phyloP scores from a whole-genome alignment of 2,797 vertebrate genomes.

The Alauda arvensis region DNA sequence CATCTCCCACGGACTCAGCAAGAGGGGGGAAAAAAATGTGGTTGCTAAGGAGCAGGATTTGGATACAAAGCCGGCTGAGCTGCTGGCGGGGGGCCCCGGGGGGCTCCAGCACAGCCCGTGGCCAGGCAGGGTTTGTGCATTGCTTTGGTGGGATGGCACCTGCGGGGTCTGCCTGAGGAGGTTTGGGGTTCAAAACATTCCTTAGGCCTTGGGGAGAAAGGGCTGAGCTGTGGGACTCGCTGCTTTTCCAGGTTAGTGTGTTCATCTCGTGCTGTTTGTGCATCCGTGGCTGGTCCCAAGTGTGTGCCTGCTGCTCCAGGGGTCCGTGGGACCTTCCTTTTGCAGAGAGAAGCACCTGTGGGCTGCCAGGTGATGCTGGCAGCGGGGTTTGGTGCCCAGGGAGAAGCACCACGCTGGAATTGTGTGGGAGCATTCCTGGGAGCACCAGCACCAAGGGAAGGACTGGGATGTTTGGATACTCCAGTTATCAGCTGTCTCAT shows the following conservation, averaged over 20 bases:
- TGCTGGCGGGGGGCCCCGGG: not conserved
- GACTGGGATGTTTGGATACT: not conserved
- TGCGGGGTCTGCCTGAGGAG: not conserved
- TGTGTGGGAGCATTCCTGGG: not conserved
- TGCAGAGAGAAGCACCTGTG: not conserved
- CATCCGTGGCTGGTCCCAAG: not conserved
- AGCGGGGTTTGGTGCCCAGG: not conserved
- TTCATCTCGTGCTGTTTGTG: not conserved
- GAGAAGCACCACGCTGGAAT: rapidly evolving
- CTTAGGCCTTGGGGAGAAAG: not conserved
- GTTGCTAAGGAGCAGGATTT: conserved; percentile 64
- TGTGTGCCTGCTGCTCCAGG: rapidly evolving
- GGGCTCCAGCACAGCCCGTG: not conserved
- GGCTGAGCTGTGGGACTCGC: rapidly evolving
- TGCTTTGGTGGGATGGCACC: not conserved
- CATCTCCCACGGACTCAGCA: conserved; percentile 7
- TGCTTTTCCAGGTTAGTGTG: not conserved
- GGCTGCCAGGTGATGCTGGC: not conserved
- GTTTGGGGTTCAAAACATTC: not conserved
- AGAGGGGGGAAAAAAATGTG: not conserved
- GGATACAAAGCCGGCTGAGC: conserved; percentile 38
- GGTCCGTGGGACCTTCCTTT: not conserved
- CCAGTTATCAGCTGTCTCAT: not conserved
- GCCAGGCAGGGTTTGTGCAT: rapidly evolving
- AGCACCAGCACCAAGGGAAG: not conserved